Conservation (phyloP, 2,797 vertebrate genomes). For the Manis javanica region DNA sequence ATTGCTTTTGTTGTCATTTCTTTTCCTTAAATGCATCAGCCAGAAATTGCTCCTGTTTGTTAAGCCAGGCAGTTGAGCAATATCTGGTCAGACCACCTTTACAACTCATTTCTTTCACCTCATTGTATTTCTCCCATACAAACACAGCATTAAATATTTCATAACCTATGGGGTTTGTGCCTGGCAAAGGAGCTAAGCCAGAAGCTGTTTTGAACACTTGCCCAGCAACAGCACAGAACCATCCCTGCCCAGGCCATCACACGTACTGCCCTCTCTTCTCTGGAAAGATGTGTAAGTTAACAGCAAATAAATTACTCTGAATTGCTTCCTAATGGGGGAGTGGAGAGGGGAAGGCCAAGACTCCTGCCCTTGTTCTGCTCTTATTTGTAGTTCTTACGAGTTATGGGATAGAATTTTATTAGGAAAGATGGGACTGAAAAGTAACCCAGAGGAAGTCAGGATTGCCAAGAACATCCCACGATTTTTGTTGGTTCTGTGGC, state of each 20-base stretch:
- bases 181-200: not conserved
- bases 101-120: not conserved
- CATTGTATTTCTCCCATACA: not conserved
- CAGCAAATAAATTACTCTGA: not conserved
- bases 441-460: not conserved
- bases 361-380: not conserved
- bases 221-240: not conserved
- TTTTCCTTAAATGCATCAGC: not conserved
- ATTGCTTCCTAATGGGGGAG: not conserved
- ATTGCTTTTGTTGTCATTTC: not conserved
- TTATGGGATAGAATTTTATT: not conserved
- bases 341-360: not conserved
- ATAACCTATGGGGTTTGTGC: not conserved
- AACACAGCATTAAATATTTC: not conserved
- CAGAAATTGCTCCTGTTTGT: not conserved
- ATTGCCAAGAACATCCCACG: not conserved
- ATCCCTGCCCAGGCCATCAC: not conserved
- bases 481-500: not conserved
- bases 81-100: not conserved
- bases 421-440: constrained; percentile 25
- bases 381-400: not conserved
- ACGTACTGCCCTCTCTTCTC: not conserved
- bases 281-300: not conserved
- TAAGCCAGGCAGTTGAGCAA: not conserved
- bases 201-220: not conserved